Base-by-base conservation (phyloP, 2,113 vertebrate genomes). In the Saguinus midas region DNA sequence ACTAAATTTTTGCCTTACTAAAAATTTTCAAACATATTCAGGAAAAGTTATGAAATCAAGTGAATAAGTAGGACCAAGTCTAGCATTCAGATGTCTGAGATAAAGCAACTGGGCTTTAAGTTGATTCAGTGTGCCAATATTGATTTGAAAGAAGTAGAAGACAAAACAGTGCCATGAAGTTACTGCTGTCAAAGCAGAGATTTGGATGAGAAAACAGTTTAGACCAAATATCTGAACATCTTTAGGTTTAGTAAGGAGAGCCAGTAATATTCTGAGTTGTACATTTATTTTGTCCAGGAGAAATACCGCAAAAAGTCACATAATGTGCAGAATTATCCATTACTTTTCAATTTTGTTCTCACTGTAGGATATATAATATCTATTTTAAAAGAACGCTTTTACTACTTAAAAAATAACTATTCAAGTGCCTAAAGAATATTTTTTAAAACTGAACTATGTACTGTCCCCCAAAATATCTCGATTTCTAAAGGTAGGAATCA, bases 21-120 rank as follows among this genome's bases (percentile, higher is more conserved):
- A 86, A 82, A 87, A 17, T 23, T 64, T 96, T 79, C 10, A 75
- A 85, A 94, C 72, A 88, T 78, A 37, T 93, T 95, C 70, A 93
- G 40, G 64, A 66, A 50, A 87, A 87, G 25, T 93, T 82, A 57
- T 40, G 43, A 93, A 96, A 82, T 75, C 55, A 92, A 78, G 32
- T 25, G 18, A 64, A 2, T 40, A 88, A 85, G 13, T 45, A 35
- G 52, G 32, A 90, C 81, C 2, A 90, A 40, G 27, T n/a, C 92
- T 93, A 61, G 82, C 12, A 58, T 81, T 84, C 32, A 81, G 55
- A 57, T 64, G 37, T 55, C 68, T 17, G 29, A 83, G 58, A 50
- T 79, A 95, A 82, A 29, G 48, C 20, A 87, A n/a, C 18, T 58
- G 55, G 10, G 18, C 45, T 86, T 86, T 96, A 93, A 89, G 18